phyloP scores from a whole-genome alignment of 2,113 vertebrate genomes.

The Circaetus cinerascens region DNA sequence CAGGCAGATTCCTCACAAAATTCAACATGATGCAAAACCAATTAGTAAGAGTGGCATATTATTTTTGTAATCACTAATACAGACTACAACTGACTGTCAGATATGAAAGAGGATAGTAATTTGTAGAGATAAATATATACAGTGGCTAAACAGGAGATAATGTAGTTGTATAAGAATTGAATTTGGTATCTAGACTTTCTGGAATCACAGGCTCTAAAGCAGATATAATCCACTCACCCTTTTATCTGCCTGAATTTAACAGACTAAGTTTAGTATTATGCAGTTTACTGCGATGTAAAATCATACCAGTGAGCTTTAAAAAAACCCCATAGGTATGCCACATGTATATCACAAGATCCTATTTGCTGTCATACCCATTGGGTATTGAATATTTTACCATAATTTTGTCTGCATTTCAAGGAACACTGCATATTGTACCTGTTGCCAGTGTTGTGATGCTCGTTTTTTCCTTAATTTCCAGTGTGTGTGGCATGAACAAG shows the following conservation, averaged over 20 bases:
- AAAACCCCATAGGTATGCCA: not conserved
- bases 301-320: not conserved
- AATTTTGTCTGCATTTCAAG: not conserved
- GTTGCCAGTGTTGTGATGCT: not conserved
- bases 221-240: not conserved
- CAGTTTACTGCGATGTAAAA: not conserved
- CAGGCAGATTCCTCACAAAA: not conserved
- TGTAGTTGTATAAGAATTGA: not conserved
- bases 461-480: not conserved
- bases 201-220: not conserved
- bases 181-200: not conserved
- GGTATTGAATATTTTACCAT: not conserved
- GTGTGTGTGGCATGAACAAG: not conserved
- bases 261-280: not conserved
- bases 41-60: not conserved
- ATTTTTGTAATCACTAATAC: not conserved
- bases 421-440: not conserved
- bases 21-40: not conserved
- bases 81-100: not conserved
- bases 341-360: not conserved
- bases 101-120: not conserved
- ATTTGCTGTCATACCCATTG: not conserved
- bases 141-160: not conserved
- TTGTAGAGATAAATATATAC: not conserved
- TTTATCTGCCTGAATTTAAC: not conserved